These are phyloP conservation scores for Antigone vipio DNA, from an alignment of 2,113 vertebrate species.

Conservation along the genomic window DNA sequence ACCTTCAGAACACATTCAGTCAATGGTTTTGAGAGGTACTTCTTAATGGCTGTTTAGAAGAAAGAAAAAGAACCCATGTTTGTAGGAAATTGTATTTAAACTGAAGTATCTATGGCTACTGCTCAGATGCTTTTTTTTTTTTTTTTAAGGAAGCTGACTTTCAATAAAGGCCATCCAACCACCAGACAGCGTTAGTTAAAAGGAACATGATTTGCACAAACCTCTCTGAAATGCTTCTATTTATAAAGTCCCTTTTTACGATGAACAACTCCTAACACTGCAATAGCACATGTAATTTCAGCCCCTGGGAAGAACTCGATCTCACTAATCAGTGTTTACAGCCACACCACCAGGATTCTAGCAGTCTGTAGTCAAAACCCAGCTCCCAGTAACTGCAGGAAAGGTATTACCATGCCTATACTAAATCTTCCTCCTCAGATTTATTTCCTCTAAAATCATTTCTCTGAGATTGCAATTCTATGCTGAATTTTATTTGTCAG, in stretches of 20 bases:
- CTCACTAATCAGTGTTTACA: constrained; percentile 43
- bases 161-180: neutral
- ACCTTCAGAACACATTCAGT: neutral
- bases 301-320: constrained; percentile 34
- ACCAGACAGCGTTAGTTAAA: neutral
- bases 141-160: neutral
- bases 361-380: neutral
- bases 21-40: neutral
- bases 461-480: constrained; percentile 16
- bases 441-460: constrained; percentile 53
- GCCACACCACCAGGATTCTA: neutral
- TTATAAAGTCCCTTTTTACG: constrained; percentile 9
- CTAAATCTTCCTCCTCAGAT: constrained; percentile 42
- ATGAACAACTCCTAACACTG: neutral
- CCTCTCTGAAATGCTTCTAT: neutral
- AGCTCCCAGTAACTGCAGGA: neutral
- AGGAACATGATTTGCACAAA: constrained; percentile 2
- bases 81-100: neutral
- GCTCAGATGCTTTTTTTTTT: neutral
- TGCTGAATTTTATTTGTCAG: constrained; percentile 49
- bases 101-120: neutral
- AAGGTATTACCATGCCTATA: constrained; percentile 11
- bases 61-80: neutral
- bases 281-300: constrained; percentile 25
- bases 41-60: neutral